Conservation (phyloP, 2,797 vertebrate species). For the Mionectes olivaceus region DNA sequence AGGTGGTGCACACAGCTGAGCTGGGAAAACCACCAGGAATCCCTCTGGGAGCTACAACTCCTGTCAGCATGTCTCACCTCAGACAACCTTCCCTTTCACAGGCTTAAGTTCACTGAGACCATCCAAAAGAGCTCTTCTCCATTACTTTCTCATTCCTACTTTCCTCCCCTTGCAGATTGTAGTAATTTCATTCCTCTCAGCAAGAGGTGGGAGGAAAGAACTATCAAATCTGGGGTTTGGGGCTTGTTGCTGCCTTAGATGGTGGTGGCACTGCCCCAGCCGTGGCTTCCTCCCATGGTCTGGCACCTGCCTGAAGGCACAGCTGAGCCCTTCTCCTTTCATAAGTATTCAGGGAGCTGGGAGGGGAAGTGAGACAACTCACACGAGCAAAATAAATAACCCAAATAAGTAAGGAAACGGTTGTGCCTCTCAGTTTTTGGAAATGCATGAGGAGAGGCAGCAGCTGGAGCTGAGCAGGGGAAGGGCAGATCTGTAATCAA, state of each 20-base stretch:
- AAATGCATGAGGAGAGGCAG: not conserved
- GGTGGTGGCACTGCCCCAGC: not conserved
- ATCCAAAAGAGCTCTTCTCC: not conserved
- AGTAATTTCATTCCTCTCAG: not conserved
- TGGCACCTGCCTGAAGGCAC: not conserved
- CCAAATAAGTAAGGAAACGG: not conserved
- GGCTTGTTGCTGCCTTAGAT: not conserved
- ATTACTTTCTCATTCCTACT: not conserved
- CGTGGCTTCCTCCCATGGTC: not conserved
- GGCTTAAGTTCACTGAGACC: not conserved
- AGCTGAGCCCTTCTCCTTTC: not conserved
- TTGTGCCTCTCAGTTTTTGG: not conserved
- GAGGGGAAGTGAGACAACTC: constrained; percentile 6
- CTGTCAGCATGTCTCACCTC: not conserved
- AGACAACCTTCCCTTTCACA: not conserved
- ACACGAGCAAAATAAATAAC: not conserved
- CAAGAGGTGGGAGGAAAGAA: not conserved
- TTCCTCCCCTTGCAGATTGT: not conserved
- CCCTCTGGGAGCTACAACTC: not conserved
- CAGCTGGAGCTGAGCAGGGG: constrained; percentile 27
- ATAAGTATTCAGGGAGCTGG: not conserved
- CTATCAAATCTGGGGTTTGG: accelerated
- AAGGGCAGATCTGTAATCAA: not conserved
- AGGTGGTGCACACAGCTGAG: not conserved
- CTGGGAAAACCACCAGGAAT: not conserved